These are phyloP conservation scores for Eurytoma californica DNA, from an alignment of 2,888 invertebrate genomes.

Conservation along the genomic window DNA sequence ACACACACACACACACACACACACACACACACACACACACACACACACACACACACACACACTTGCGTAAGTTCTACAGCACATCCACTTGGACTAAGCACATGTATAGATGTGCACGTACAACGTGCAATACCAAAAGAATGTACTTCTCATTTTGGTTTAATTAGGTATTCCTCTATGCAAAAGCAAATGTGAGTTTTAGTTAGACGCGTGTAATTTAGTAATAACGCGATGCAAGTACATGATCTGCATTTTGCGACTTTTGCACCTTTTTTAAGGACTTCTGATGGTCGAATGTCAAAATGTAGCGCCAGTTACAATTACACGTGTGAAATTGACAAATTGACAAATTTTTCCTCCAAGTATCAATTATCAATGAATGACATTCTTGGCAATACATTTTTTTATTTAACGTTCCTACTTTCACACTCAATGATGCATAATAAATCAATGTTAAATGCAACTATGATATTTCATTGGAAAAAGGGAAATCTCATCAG, in stretches of 20 bases:
- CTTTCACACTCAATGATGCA: background rate
- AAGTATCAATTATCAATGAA: conserved; percentile 25
- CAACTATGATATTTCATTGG: background rate
- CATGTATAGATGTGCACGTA: conserved; percentile 39
- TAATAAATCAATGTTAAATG: background rate
- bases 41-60: conserved; percentile 34
- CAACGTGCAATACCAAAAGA: conserved; percentile 45
- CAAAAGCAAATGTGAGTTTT: conserved; percentile 47
- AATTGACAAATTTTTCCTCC: conserved; percentile 44
- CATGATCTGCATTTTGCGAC: conserved; percentile 30
- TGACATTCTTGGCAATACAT: conserved; percentile 8
- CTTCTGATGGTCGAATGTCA: conserved; percentile 12
- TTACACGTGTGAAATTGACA: conserved; percentile 49
- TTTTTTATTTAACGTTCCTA: background rate
- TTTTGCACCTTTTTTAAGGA: conserved; percentile 28
- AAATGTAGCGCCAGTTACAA: conserved; percentile 42
- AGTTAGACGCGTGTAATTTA: conserved; percentile 40
- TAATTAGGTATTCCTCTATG: conserved; percentile 39
- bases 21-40: conserved; percentile 19
- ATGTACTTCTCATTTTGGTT: conserved; percentile 28
- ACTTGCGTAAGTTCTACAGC: background rate
- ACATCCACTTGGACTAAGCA: background rate
- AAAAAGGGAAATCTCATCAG: conserved; percentile 5
- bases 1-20: conserved; percentile 44
- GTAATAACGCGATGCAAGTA: conserved; percentile 28